A percentile compares a stretch with the other conserved stretches of the same genome.
Evolutionary conservation across 2,888 invertebrate species (phyloP).

Genomic region (Ernsta delagoae): DNA sequence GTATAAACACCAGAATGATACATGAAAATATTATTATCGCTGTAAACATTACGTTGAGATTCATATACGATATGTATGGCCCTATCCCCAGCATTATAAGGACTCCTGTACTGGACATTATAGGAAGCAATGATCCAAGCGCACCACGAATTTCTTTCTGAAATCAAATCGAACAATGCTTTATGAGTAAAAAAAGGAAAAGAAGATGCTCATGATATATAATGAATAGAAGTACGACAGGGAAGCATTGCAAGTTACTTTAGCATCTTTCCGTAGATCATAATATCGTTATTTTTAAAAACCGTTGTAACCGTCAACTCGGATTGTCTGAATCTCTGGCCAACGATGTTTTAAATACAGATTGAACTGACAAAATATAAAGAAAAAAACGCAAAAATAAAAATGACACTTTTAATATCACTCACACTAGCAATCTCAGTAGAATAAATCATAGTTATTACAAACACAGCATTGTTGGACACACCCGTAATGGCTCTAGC

Average conservation of each 20-base stretch:
- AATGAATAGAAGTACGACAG: too few relatives aligned
- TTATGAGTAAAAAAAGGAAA: too few relatives aligned
- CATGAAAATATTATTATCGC: background rate
- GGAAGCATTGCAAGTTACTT: too few relatives aligned
- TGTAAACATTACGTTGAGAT: conserved; percentile 13
- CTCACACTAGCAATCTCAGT: conserved; percentile 22
- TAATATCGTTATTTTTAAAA: too few relatives aligned
- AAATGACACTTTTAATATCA: background rate
- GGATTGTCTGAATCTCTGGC: too few relatives aligned
- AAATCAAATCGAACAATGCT: too few relatives aligned
- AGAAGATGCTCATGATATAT: too few relatives aligned
- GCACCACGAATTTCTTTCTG: conserved; percentile 68
- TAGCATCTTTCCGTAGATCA: too few relatives aligned
- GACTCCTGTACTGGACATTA: conserved; percentile 15
- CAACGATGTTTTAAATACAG: too few relatives aligned
- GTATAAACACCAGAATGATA: conserved; percentile 10
- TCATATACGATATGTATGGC: conserved; percentile 25
- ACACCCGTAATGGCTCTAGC: conserved; percentile 48
- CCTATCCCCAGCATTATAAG: conserved; percentile 19
- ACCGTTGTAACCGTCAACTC: too few relatives aligned
- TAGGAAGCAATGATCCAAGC: conserved; percentile 46
- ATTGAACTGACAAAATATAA: too few relatives aligned
- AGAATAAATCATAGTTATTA: conserved; percentile 11
- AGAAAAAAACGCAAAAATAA: background rate
- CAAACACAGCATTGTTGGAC: conserved; percentile 40